Evolutionary conservation across 2,113 vertebrate species (phyloP).

Genomic region (Chloropsis hardwickii): DNA sequence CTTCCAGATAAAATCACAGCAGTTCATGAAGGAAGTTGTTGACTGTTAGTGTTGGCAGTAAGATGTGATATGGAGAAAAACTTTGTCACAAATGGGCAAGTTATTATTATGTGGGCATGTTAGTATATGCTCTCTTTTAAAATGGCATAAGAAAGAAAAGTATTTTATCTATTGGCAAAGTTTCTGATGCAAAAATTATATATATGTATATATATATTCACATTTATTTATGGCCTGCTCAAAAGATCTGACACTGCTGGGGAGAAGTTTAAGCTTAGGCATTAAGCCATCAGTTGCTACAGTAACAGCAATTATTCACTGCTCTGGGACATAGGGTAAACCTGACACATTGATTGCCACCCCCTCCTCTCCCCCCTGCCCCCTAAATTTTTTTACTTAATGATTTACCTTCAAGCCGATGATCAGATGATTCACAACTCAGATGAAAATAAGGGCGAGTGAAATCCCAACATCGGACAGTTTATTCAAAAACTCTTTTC

Average conservation of each 20-base stretch:
- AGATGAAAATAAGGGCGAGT: background rate
- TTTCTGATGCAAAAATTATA: background rate
- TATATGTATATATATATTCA: background rate
- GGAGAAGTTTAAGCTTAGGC: background rate
- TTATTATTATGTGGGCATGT: background rate
- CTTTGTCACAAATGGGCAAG: background rate
- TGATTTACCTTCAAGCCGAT: background rate
- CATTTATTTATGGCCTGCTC: background rate
- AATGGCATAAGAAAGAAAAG: background rate
- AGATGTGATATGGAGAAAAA: background rate
- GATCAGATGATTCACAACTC: background rate
- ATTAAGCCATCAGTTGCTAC: constrained; percentile 8
- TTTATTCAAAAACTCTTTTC: background rate
- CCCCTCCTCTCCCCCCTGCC: background rate
- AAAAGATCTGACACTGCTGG: background rate
- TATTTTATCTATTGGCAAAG: background rate
- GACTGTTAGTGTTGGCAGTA: background rate
- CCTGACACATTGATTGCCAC: background rate
- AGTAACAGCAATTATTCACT: constrained; percentile 8
- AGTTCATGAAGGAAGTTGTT: background rate
- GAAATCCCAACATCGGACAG: background rate
- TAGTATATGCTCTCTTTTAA: background rate
- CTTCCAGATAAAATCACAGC: background rate
- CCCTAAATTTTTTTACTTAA: background rate
- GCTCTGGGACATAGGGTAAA: background rate